phyloP scores from a whole-genome alignment of 1,140 invertebrate species.

The Akabosia matsudoensis region DNA sequence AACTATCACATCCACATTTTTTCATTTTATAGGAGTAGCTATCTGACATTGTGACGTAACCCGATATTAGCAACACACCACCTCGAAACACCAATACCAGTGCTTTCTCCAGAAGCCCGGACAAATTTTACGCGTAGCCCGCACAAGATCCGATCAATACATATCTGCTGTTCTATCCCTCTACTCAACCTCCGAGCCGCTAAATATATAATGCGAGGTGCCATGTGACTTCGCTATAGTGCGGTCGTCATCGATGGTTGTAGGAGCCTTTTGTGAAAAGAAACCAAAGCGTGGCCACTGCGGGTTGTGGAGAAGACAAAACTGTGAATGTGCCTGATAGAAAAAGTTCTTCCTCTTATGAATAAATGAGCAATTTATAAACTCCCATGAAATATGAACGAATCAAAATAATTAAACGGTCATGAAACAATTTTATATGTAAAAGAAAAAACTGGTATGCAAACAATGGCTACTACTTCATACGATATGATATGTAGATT shows the following conservation, averaged over 20 bases:
- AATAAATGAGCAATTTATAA: no score
- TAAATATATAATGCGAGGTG: neutral
- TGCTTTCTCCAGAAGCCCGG: constrained; percentile 16
- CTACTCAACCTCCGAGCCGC: neutral
- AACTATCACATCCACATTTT: neutral
- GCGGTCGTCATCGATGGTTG: neutral
- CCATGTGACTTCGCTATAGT: no score
- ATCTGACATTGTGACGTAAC: constrained; percentile 25
- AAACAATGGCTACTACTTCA: no score
- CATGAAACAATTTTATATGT: no score
- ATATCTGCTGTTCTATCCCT: neutral
- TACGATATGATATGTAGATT: no score
- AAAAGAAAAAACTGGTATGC: no score
- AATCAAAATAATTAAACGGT: no score
- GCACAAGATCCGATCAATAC: constrained; percentile 2
- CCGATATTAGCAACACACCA: constrained; percentile 32
- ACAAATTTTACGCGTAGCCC: neutral
- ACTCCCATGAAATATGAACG: no score
- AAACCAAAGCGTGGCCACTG: neutral
- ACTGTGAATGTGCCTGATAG: neutral
- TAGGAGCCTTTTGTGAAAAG: neutral
- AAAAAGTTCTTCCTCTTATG: no score
- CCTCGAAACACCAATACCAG: constrained; percentile 29
- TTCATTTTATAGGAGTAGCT: neutral
- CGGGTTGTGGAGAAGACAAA: neutral